These are phyloP conservation scores for Myzus persicae DNA, from an alignment of 1,140 invertebrate genomes.

Conservation along the genomic window DNA sequence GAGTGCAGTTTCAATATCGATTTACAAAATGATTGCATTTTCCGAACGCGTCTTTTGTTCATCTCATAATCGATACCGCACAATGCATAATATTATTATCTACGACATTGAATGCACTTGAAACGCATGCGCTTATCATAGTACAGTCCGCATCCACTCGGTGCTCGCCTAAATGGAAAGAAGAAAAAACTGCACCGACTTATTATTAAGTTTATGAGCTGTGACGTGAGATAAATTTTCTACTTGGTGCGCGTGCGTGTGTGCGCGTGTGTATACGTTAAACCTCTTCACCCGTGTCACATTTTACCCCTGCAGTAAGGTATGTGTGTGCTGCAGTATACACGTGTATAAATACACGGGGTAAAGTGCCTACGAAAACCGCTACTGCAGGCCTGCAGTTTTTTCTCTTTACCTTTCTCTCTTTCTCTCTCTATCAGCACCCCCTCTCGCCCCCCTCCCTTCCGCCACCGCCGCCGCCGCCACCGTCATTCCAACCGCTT, in stretches of 20 bases:
- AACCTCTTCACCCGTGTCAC: slow-evolving; percentile 29
- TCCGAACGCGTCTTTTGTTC: neutral
- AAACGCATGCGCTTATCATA: neutral
- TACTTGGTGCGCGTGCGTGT: neutral
- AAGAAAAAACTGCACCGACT: neutral
- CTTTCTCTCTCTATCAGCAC: neutral
- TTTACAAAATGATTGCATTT: neutral
- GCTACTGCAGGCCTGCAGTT: neutral
- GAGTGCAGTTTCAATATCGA: neutral
- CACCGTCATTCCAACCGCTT: neutral
- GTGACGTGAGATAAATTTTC: slow-evolving; percentile 24
- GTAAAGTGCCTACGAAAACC: slow-evolving; percentile 38
- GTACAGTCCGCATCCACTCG: neutral
- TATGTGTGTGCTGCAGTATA: neutral
- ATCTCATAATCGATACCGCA: neutral
- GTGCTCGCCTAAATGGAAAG: neutral
- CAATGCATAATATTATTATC: neutral
- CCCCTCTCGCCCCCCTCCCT: too few species aligned
- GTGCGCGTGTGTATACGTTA: neutral
- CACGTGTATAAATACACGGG: neutral
- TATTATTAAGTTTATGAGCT: slow-evolving; percentile 35
- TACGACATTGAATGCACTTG: neutral
- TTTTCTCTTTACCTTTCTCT: neutral
- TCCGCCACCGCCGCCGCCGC: too few species aligned
- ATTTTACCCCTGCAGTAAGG: neutral